Evolutionary conservation across 2,797 vertebrate genomes (phyloP), one percentile per base, ranked within the genome.

Genomic region (Takifugu rubripes): DNA sequence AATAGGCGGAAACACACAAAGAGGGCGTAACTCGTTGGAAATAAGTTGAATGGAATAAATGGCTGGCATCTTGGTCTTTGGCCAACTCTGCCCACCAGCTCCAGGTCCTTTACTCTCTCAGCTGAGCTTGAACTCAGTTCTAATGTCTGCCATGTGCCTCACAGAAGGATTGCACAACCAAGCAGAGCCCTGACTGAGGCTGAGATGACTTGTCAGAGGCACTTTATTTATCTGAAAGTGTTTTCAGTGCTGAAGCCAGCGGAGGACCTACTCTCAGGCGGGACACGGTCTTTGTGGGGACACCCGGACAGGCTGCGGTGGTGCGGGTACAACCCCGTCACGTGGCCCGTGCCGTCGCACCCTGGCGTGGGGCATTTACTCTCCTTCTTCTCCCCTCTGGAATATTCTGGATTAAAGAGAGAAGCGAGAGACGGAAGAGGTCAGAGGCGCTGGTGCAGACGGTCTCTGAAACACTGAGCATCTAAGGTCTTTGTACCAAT

Each of bases 311-410:
- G 92, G 87, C 97, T 99, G 91, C 97, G 94, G 88, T 99, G 97
- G 87, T 99, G 97, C 25, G 96, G 97, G 89, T 99, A 99, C 83
- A 99, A 93, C 70, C 97, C 96, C 25, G 96, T 98, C 86, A 98
- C 97, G 44, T 99, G 96, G 75, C 97, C 96, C 5, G 97, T 98
- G 78, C 96, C 96, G 61, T 99, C 97, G 67, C 97, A 99, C 77
- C 96, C 97, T 27, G 96, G 97, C 65, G 97, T 99, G 63, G 97
- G 97, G 89, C 97, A 99, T 91, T 98, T 98, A 88, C 97, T 99
- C 79, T 99, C 97, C 90, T 97, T 98, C 92, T 97, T 99, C 82
- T 99, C 97, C 77, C 93, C 93, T 87, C 96, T 92, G 81, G 95
- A 96, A 71, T 92, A 93, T 86, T 99, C 96, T 99, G 90, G 43